Evolutionary conservation across 2,113 vertebrate genomes (phyloP).

Genomic region (Anseranas semipalmata): DNA sequence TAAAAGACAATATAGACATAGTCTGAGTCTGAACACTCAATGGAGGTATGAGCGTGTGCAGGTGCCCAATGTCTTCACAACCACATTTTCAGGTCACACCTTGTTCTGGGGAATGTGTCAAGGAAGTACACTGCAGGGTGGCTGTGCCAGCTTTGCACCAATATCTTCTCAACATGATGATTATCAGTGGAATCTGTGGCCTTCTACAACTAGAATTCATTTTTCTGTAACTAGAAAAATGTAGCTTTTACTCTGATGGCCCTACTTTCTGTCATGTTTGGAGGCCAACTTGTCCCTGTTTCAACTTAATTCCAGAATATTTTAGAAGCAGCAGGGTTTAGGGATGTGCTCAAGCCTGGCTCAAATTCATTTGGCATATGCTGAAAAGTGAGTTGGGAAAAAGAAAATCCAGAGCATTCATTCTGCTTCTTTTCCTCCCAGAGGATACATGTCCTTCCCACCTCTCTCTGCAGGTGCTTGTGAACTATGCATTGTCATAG

Average conservation of each 20-base stretch:
- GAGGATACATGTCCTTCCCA: neutral
- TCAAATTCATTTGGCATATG: neutral
- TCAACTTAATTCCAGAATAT: neutral
- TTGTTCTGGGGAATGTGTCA: neutral
- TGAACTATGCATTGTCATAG: neutral
- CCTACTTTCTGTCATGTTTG: neutral
- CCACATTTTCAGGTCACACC: neutral
- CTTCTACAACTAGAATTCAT: neutral
- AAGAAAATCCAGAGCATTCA: neutral
- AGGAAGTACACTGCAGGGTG: neutral
- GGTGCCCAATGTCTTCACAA: neutral
- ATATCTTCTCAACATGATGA: neutral
- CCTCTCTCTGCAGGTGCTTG: neutral
- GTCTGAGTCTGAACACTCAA: neutral
- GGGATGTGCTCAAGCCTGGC: neutral
- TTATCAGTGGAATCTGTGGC: neutral
- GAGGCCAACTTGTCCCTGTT: neutral
- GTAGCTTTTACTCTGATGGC: neutral
- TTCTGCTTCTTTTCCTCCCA: neutral
- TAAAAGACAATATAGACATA: neutral
- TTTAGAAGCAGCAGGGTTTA: neutral
- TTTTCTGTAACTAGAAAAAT: neutral
- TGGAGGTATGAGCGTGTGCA: accelerated
- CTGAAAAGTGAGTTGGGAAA: neutral
- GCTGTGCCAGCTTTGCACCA: neutral